A percentile compares a stretch with the other conserved stretches of the same genome.
phyloP scores from a whole-genome alignment of 2,113 vertebrate species.

The Lasiurus cinereus region DNA sequence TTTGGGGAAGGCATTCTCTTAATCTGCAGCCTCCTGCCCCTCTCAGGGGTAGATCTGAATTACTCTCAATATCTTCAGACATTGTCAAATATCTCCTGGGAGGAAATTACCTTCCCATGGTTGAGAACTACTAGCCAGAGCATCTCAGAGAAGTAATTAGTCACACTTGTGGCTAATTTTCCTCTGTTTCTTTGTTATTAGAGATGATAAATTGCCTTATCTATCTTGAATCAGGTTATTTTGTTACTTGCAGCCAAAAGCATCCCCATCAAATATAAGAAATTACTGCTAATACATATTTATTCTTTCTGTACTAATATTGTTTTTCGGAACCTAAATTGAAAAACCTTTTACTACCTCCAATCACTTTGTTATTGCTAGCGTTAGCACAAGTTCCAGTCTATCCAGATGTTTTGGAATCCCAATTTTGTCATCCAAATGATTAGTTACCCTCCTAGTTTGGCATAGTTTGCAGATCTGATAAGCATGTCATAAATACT shows the following conservation, averaged over 20 bases:
- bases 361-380: conserved; percentile 30
- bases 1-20: neutral
- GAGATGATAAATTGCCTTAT: neutral
- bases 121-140: neutral
- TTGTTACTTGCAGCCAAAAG: conserved; percentile 65
- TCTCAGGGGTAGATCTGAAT: neutral
- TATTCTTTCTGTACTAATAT: neutral
- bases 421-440: conserved; percentile 50
- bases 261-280: neutral
- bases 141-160: neutral
- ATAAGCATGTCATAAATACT: conserved; percentile 30
- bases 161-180: neutral
- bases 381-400: conserved; percentile 8
- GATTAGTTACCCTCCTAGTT: conserved; percentile 46
- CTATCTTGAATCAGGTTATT: conserved; percentile 18
- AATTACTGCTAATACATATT: neutral
- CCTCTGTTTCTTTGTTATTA: neutral
- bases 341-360: neutral
- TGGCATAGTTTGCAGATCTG: conserved; percentile 19
- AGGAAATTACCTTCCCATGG: neutral
- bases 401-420: neutral
- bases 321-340: conserved; percentile 8
- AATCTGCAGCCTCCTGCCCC: neutral
- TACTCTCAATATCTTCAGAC: neutral
- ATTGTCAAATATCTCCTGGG: neutral